Percentiles rank a stretch among this genome's conserved stretches.
Conservation (phyloP, 2,113 vertebrate species). For the Ranitomeya variabilis region DNA sequence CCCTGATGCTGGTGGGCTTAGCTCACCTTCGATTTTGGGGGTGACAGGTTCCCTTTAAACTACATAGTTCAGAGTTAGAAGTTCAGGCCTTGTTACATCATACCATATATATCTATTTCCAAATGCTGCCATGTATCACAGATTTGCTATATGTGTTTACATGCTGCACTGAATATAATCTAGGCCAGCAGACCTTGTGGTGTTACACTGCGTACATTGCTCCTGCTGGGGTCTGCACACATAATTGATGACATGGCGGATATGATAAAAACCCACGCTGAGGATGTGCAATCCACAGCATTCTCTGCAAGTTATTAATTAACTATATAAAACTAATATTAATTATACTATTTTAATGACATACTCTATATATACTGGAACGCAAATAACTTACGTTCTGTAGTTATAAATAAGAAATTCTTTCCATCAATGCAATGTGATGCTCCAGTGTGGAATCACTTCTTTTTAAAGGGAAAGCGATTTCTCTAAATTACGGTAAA, state of each 20-base stretch:
- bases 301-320: neutral
- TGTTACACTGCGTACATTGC: neutral
- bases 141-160: neutral
- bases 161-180: neutral
- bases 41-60: too few relatives aligned
- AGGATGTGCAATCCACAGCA: neutral
- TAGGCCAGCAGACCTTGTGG: neutral
- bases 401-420: neutral
- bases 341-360: neutral
- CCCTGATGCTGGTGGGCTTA: too few relatives aligned
- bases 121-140: too few relatives aligned
- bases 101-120: neutral
- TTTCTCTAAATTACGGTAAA: neutral
- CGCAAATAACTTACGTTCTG: neutral
- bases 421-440: neutral
- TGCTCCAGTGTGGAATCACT: neutral
- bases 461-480: neutral
- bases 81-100: too few relatives aligned
- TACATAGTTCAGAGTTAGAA: too few relatives aligned
- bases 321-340: too few relatives aligned
- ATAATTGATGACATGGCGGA: neutral
- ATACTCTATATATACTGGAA: neutral
- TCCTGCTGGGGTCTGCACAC: neutral
- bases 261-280: neutral
- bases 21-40: too few relatives aligned